Evolutionary conservation across 2,797 vertebrate species (phyloP).

Genomic region (Lophotriccus pileatus): DNA sequence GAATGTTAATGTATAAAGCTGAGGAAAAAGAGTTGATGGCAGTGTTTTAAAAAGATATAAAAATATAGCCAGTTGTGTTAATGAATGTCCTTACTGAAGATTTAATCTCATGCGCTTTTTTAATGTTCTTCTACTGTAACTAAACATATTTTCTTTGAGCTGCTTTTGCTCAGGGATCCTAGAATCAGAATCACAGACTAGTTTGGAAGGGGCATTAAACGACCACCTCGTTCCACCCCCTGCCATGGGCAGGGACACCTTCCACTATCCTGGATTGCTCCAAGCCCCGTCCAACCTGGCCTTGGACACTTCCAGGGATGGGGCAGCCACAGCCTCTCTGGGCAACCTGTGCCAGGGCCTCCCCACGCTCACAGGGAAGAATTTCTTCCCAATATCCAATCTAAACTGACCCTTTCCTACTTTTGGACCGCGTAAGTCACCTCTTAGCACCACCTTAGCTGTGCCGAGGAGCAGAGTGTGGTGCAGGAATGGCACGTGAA

Average conservation of each 20-base stretch:
- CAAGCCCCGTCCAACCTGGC: neutral
- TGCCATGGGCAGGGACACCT: neutral
- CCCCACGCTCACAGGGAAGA: accelerated
- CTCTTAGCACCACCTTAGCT: neutral
- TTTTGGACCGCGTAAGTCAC: neutral
- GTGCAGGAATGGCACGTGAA: accelerated
- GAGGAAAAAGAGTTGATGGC: neutral
- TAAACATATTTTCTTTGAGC: neutral
- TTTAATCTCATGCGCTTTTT: neutral
- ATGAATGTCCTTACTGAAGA: neutral
- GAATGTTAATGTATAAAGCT: neutral
- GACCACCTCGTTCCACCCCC: accelerated
- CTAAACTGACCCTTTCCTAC: neutral
- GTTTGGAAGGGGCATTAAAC: neutral
- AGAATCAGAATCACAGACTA: neutral
- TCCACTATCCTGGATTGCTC: accelerated
- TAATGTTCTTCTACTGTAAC: neutral
- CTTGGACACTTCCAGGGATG: neutral
- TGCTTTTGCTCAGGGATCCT: neutral
- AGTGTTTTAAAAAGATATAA: neutral
- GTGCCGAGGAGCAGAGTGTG: accelerated
- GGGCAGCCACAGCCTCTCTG: neutral
- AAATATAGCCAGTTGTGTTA: neutral
- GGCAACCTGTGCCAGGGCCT: neutral
- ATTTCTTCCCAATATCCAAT: neutral